Base-by-base conservation (phyloP, 2,888 invertebrate species). In the Sarcophaga carnaria region DNA sequence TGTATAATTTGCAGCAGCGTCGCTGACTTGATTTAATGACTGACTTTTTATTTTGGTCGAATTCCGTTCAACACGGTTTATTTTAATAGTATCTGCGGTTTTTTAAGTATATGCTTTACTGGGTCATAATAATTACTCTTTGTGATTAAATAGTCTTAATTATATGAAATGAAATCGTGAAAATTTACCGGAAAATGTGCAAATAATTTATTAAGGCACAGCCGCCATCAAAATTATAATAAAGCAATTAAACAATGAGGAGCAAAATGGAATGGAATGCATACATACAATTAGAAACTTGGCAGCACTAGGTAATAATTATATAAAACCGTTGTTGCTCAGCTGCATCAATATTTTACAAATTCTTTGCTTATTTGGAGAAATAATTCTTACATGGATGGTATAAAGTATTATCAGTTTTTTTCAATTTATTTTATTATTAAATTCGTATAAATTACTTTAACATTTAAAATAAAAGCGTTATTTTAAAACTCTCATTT, bases 181-280 rank as follows among this genome's bases (percentile, higher is more conserved):
- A 75, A 49, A 27, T 54, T 82, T 63, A 37, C 82, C 80, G 80
- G 76, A 80, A 86, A 86, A 86, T 86, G 83, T 86, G 83, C 67
- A 83, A 59, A 83, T 54, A 66, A 64, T 37, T 67, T 62, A n/a
- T n/a, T 17, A 22, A 76, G 22, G 47, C 37, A 66, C 71, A 64
- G 71, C 76, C 76, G 67, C 80, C 60, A 59, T 12, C 79, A 60
- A 79, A 66, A 72, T 4, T 77, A 59, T 78, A 54, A 45, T 75
- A 49, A 3, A 12, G 10, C 45, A 22, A 4, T 64, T 54, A 27
- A 17, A 63, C 17, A 25, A 69, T 67, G 4, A 54, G 77, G 67
- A 63, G 78, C 74, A 17, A 54, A 14, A 54, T 17, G 12, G 2
- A 60, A 12, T 78, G 75, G 83, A 67, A 77, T 25, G 22, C 62